phyloP scores from a whole-genome alignment of 2,113 vertebrate species.

The Synodontis membranacea region DNA sequence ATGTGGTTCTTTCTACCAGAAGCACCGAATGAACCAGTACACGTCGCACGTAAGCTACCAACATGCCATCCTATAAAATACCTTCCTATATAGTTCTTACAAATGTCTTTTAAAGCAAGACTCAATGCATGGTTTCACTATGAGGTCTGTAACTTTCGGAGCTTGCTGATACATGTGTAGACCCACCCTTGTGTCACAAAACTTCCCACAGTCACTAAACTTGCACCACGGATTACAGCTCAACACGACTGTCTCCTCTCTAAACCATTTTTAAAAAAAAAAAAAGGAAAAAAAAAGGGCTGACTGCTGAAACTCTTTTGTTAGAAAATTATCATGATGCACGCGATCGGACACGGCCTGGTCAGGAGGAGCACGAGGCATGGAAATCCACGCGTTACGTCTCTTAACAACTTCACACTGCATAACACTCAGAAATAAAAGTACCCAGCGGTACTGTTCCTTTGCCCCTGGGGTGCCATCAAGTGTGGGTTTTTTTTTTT shows the following conservation, averaged over 20 bases:
- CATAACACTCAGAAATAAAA: background rate
- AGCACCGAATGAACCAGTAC: too few species aligned
- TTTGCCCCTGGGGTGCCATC: background rate
- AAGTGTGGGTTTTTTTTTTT: background rate
- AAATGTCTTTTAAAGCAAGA: too few species aligned
- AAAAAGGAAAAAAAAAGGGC: too few species aligned
- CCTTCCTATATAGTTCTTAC: background rate
- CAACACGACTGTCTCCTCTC: background rate
- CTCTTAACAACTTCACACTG: background rate
- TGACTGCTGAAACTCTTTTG: background rate
- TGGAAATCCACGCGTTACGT: background rate
- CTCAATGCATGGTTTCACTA: background rate
- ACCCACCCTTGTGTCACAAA: slow-evolving; percentile 33
- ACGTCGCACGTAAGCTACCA: background rate
- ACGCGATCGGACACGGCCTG: background rate
- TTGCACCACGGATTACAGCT: slow-evolving; percentile 25
- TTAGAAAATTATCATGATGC: background rate
- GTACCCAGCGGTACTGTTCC: background rate
- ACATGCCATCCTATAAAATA: background rate
- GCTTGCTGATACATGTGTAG: slow-evolving; percentile 46
- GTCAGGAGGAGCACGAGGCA: background rate
- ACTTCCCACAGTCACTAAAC: slow-evolving; percentile 44
- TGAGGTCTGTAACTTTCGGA: slow-evolving; percentile 7
- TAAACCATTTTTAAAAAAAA: too few species aligned
- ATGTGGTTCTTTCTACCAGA: background rate